phyloP scores from a whole-genome alignment of 2,113 vertebrate genomes.

The Fulmarus glacialis region DNA sequence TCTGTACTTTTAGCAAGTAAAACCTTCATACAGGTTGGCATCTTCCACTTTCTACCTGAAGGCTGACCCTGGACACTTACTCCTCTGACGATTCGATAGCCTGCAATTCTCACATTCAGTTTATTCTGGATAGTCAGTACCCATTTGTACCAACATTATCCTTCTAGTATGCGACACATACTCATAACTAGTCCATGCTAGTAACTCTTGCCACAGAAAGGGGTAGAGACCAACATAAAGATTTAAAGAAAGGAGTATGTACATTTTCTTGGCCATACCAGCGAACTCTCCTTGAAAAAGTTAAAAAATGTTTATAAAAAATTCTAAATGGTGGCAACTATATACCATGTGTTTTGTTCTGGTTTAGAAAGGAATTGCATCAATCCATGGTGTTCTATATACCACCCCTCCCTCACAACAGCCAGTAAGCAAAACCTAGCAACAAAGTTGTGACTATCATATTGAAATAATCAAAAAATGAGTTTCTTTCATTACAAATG shows the following conservation, averaged over 20 bases:
- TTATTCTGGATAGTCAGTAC: not conserved
- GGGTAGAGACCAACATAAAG: not conserved
- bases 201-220: not conserved
- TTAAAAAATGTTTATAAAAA: slow-evolving; percentile 3
- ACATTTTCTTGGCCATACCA: not conserved
- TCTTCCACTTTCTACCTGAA: not conserved
- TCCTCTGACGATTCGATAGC: not conserved
- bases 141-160: not conserved
- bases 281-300: not conserved
- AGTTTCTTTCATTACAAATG: not conserved
- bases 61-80: not conserved
- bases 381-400: not conserved
- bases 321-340: not conserved
- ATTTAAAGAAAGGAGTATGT: not conserved
- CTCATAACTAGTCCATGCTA: not conserved
- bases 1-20: not conserved
- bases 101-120: not conserved
- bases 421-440: slow-evolving; percentile 22
- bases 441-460: not conserved
- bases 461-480: not conserved
- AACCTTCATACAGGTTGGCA: not conserved
- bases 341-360: slow-evolving; percentile 37
- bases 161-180: not conserved
- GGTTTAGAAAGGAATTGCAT: slow-evolving; percentile 16
- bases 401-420: not conserved